Evolutionary conservation across 2,113 vertebrate genomes (phyloP).

Genomic region (Chauna torquata): DNA sequence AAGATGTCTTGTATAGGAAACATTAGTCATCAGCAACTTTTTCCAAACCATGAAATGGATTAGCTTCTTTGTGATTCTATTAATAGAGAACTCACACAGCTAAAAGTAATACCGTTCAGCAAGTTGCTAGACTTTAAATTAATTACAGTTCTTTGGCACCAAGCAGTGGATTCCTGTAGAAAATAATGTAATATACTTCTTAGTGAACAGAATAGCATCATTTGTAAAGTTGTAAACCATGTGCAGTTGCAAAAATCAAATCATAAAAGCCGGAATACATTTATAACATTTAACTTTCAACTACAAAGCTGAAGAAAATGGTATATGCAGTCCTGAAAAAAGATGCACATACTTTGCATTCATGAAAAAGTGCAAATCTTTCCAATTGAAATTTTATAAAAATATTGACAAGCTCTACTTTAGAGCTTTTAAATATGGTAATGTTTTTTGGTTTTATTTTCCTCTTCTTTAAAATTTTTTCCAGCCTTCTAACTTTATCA

Average conservation of each 20-base stretch:
- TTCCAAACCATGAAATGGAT: slow-evolving; percentile 4
- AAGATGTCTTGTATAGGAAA: not conserved
- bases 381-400: not conserved
- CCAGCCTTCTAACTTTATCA: not conserved
- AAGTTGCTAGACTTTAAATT: not conserved
- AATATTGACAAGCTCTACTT: not conserved
- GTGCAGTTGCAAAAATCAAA: not conserved
- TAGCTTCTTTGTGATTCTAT: not conserved
- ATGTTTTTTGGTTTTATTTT: not conserved
- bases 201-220: not conserved
- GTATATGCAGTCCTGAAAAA: not conserved
- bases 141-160: slow-evolving; percentile 27
- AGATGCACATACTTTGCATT: not conserved
- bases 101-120: slow-evolving; percentile 19
- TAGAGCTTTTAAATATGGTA: not conserved
- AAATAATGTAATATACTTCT: not conserved
- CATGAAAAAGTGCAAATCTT: not conserved
- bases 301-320: not conserved
- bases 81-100: slow-evolving; percentile 24
- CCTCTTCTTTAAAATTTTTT: not conserved
- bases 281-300: not conserved
- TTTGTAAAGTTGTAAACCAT: not conserved
- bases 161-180: slow-evolving; percentile 12
- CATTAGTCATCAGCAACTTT: not conserved
- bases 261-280: not conserved